phyloP scores from a whole-genome alignment of 1,140 invertebrate genomes.

The Cyclargus thomasi region DNA sequence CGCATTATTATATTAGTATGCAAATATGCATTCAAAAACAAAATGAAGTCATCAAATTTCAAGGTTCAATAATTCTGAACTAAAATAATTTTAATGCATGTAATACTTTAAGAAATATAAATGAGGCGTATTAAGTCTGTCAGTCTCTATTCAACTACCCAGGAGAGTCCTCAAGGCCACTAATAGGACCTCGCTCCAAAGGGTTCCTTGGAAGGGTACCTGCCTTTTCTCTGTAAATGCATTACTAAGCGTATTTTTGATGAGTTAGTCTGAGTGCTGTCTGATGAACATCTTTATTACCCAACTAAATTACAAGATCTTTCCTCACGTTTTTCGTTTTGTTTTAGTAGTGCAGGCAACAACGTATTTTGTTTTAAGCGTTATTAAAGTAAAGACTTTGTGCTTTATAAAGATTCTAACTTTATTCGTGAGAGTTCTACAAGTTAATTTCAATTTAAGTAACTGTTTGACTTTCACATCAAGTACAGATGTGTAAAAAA shows the following conservation, averaged over 20 bases:
- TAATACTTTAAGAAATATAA: background rate
- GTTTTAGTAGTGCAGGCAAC: background rate
- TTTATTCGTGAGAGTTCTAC: too few relatives aligned
- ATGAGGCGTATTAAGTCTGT: background rate
- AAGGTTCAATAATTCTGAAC: too few relatives aligned
- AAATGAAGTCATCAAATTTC: too few relatives aligned
- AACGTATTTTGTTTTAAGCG: background rate
- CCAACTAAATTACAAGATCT: background rate
- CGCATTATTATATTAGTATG: too few relatives aligned
- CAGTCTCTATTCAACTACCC: background rate
- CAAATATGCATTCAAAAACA: too few relatives aligned
- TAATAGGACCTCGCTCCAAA: background rate
- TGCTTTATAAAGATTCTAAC: too few relatives aligned
- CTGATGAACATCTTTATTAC: constrained; percentile 3
- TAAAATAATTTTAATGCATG: too few relatives aligned
- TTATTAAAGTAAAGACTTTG: too few relatives aligned
- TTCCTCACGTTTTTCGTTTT: background rate
- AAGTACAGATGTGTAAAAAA: too few relatives aligned
- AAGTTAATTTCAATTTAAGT: too few relatives aligned
- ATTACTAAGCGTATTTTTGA: constrained; percentile 1
- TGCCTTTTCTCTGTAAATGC: background rate
- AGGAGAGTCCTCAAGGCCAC: background rate
- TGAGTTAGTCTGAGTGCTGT: background rate
- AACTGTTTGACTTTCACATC: too few relatives aligned
- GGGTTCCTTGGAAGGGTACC: background rate